Conservation (phyloP, 2,888 invertebrate species). For the Drosophila leonis region DNA sequence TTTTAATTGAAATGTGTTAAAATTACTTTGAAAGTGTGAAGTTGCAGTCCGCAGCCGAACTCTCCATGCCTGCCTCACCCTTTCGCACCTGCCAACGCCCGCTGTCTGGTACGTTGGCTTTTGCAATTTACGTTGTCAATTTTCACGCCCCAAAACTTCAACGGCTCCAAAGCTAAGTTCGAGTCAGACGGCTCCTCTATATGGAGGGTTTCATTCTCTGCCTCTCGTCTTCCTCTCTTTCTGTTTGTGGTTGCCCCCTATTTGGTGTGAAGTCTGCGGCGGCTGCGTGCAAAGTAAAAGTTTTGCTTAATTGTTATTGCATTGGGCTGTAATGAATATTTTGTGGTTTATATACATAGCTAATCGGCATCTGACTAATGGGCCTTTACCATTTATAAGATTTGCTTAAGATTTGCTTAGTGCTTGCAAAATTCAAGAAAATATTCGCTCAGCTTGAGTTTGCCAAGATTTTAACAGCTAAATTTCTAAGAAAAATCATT, state of each 20-base stretch:
- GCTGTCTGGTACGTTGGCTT: slow-evolving; percentile 26
- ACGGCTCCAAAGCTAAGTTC: slow-evolving; percentile 32
- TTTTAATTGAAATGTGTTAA: slow-evolving; percentile 81
- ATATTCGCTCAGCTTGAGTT: neutral
- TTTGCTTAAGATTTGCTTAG: neutral
- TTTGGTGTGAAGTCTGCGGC: slow-evolving; percentile 45
- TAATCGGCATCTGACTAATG: slow-evolving; percentile 7
- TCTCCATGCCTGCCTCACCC: slow-evolving; percentile 14
- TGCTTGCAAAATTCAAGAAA: neutral
- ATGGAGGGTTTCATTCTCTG: neutral
- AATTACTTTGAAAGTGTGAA: slow-evolving; percentile 81
- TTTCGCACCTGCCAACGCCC: slow-evolving; percentile 16
- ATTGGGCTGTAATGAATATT: slow-evolving; percentile 47
- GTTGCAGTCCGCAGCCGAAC: slow-evolving; percentile 10
- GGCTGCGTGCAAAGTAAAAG: slow-evolving; percentile 36
- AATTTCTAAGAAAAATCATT: neutral
- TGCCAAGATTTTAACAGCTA: neutral
- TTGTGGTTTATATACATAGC: slow-evolving; percentile 1
- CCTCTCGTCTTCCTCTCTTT: neutral
- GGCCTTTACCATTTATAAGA: neutral
- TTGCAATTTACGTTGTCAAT: slow-evolving; percentile 80
- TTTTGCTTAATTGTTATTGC: slow-evolving; percentile 72
- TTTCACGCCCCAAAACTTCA: slow-evolving; percentile 76
- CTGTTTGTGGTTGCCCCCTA: slow-evolving; percentile 16
- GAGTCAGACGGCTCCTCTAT: slow-evolving; percentile 8